Evolutionary conservation across 2,113 vertebrate genomes (phyloP).

Genomic region (Ochotona princeps): DNA sequence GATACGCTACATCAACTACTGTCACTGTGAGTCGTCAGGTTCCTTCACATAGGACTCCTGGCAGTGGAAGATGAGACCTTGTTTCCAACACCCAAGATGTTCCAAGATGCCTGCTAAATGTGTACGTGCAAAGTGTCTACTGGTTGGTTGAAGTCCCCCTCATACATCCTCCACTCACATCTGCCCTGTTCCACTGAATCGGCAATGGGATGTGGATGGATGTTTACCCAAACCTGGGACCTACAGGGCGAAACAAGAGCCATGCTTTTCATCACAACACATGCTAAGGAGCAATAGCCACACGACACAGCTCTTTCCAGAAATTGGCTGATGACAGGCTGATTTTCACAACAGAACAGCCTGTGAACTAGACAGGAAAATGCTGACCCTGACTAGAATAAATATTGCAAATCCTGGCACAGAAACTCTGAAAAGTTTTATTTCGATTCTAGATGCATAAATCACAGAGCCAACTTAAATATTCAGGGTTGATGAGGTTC

Average conservation of each 20-base stretch:
- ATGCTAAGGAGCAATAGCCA: too few species aligned
- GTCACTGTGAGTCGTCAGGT: neutral
- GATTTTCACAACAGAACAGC: neutral
- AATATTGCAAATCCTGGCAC: neutral
- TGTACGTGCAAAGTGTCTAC: neutral
- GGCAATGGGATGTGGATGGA: neutral
- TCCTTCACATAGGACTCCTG: neutral
- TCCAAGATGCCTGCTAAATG: neutral
- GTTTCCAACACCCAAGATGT: neutral
- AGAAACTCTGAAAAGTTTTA: neutral
- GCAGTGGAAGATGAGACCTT: neutral
- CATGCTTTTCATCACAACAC: neutral
- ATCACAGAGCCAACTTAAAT: neutral
- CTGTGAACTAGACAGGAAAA: neutral
- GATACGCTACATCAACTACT: neutral
- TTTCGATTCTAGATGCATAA: neutral
- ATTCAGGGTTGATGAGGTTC: neutral
- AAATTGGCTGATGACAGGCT: neutral
- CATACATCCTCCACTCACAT: neutral
- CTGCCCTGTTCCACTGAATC: neutral
- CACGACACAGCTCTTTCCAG: too few species aligned
- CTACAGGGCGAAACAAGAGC: neutral
- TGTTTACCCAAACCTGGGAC: neutral
- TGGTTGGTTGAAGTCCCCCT: neutral
- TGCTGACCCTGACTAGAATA: slow-evolving; percentile 13